Evolutionary conservation across 2,797 vertebrate species (phyloP).

Genomic region (Martes flavigula): DNA sequence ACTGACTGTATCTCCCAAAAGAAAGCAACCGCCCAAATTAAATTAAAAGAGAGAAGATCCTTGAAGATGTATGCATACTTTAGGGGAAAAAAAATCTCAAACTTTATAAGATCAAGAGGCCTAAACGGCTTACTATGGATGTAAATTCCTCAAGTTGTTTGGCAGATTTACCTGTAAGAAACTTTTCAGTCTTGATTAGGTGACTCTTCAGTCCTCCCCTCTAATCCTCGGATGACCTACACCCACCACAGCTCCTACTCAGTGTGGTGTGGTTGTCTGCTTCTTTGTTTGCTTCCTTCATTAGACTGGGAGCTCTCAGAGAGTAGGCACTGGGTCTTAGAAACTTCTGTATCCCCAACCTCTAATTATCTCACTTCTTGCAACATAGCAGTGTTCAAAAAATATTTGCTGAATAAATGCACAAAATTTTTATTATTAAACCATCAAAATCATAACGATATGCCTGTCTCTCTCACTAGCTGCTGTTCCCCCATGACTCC

Average conservation of each 20-base stretch:
- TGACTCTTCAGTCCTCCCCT: background rate
- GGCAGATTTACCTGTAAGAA: background rate
- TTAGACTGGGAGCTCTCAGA: background rate
- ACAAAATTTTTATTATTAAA: background rate
- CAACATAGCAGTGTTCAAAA: background rate
- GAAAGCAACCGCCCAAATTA: background rate
- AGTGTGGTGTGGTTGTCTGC: background rate
- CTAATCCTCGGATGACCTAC: background rate
- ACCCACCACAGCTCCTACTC: accelerated
- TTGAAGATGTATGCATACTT: background rate
- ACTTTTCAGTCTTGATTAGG: background rate
- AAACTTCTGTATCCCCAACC: background rate
- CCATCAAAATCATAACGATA: background rate
- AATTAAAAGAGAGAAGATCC: background rate
- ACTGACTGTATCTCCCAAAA: background rate
- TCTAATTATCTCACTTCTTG: background rate
- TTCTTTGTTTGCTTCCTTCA: background rate
- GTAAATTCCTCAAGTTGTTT: background rate
- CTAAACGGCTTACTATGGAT: background rate
- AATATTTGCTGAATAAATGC: background rate
- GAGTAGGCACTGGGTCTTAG: background rate
- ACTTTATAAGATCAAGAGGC: background rate
- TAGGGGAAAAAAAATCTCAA: background rate
- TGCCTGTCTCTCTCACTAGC: background rate
- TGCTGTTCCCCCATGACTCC: background rate